These are phyloP conservation scores for Cabera pusaria DNA, from an alignment of 2,888 invertebrate genomes.

Conservation along the genomic window DNA sequence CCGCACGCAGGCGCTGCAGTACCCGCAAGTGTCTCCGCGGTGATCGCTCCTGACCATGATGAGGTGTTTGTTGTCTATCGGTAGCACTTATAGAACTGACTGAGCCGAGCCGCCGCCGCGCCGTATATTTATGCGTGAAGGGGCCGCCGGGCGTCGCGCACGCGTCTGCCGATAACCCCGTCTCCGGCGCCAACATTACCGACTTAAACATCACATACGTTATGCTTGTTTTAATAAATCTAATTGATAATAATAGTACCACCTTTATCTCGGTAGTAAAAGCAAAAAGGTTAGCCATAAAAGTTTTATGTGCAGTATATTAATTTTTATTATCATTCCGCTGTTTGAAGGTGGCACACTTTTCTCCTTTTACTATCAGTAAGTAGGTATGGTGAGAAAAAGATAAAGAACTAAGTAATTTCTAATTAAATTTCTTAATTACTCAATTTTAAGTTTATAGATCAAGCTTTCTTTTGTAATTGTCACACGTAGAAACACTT, in stretches of 20 bases:
- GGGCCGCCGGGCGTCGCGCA: constrained; percentile 63
- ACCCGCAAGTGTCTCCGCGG: constrained; percentile 70
- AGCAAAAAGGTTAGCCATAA: constrained; percentile 17
- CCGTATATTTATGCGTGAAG: constrained; percentile 64
- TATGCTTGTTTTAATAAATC: constrained; percentile 17
- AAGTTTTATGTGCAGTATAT: constrained; percentile 8
- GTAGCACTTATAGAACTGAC: constrained; percentile 61
- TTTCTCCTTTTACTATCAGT: too few species aligned
- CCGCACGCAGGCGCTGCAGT: constrained; percentile 75
- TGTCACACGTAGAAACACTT: too few species aligned
- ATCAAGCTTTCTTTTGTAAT: too few species aligned
- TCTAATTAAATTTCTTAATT: too few species aligned
- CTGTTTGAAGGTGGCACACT: constrained; percentile 6
- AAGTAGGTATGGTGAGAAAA: too few species aligned
- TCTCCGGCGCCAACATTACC: constrained; percentile 62
- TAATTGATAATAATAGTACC: constrained; percentile 14
- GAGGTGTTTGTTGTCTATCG: constrained; percentile 40
- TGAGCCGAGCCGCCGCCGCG: constrained; percentile 45
- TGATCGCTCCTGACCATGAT: constrained; percentile 65
- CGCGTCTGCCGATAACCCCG: constrained; percentile 75
- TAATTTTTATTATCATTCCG: too few species aligned
- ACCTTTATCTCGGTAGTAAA: constrained; percentile 13
- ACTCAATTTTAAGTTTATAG: too few species aligned
- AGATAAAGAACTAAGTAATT: too few species aligned
- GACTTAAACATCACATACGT: constrained; percentile 29